Base-by-base conservation (phyloP, 1,140 invertebrate species). In the Hydropsyche tenuis region DNA sequence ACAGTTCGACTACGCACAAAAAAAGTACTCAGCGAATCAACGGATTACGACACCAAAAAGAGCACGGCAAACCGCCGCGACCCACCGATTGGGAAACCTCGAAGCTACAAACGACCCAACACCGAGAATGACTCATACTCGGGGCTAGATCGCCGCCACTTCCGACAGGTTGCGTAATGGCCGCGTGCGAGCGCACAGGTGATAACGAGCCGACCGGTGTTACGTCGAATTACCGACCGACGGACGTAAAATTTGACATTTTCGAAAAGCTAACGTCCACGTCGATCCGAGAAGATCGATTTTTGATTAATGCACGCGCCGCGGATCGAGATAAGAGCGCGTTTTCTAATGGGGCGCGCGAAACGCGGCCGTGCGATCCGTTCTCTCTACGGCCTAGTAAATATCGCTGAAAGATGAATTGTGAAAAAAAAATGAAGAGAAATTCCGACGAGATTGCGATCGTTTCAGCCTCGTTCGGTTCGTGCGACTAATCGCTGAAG, bases 91-190 rank as follows among this genome's bases (percentile, higher is more conserved):
- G n/a, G n/a, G n/a, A n/a, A n/a, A n/a, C n/a, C 30, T 37, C 30
- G 9, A 4, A 37, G 30, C 30, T 37, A 37, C 30, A 37, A 37
- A 37, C 30, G 30, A 37, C 23, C 11, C 25, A 46, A 68, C 0
- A 37, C 2, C 48, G 45, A 68, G n/a, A 6, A 56, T 70, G 68
- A 70, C 25, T 70, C 68, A 70, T 37, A 37, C 30, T 37, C 30
- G 30, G 48, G 11, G 48, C 11, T 23, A 22, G 48, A 45, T 16
- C 18, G 48, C 37, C 18, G 30, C 48, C 48, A 70, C 68, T 70
- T 70, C 68, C 68, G 68, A 70, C 51, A 70, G 27, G 25, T 70
- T 56, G 68, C 45, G 68, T 56, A 70, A 70, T 56, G 48, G 48
- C 43, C 20, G 22, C 22, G 2, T 3, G 16, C 42, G 9, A n/a